A percentile compares a stretch with the other conserved stretches of the same genome.
Evolutionary conservation across 2,888 invertebrate species (phyloP).

Genomic region (Tetrapedia diversipes): DNA sequence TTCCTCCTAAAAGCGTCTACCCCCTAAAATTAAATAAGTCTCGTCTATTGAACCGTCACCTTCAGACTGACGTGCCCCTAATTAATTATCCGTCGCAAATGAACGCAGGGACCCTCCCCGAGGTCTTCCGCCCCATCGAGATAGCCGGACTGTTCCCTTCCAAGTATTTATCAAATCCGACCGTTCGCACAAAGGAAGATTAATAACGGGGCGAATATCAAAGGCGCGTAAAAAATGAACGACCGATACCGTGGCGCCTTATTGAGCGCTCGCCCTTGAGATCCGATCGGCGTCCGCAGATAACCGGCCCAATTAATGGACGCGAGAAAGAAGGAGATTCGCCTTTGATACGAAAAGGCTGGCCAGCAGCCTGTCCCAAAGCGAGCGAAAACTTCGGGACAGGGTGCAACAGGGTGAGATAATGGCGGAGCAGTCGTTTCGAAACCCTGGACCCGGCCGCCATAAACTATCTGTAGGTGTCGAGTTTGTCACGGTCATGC

Average conservation of each 20-base stretch:
- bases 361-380: constrained; percentile 1
- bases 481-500: constrained; percentile 78
- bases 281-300: constrained; percentile 58
- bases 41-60: background rate
- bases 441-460: constrained; percentile 49
- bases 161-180: constrained; percentile 47
- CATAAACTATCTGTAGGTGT: constrained; percentile 77
- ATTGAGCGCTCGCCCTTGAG: constrained; percentile 50
- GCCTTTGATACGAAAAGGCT: constrained; percentile 55
- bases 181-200: constrained; percentile 40
- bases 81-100: constrained; percentile 15
- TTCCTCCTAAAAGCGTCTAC: background rate
- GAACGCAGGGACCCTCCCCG: background rate
- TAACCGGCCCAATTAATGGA: constrained; percentile 68
- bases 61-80: background rate
- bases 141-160: constrained; percentile 24
- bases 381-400: constrained; percentile 31
- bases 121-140: constrained; percentile 20
- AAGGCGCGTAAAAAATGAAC: constrained; percentile 44
- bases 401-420: constrained; percentile 10
- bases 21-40: background rate
- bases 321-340: constrained; percentile 49
- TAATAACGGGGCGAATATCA: constrained; percentile 46
- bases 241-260: constrained; percentile 45
- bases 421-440: constrained; percentile 28